Conservation (phyloP, 2,797 vertebrate genomes). For the Chaenodraco wilsoni region DNA sequence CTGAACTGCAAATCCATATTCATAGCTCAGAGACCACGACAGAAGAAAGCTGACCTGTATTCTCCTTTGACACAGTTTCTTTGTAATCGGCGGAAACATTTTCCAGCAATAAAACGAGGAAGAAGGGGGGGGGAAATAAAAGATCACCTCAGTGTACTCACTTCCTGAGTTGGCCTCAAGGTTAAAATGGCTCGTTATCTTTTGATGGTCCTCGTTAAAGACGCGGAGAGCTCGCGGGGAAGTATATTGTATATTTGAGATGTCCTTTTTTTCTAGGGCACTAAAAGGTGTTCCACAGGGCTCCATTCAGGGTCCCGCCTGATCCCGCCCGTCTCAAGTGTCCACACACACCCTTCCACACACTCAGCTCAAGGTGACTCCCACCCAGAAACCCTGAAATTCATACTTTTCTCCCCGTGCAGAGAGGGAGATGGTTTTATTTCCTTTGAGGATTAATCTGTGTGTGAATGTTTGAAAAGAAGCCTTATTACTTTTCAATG, state of each 20-base stretch:
- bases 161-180: constrained; percentile 60
- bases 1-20: constrained; percentile 27
- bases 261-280: constrained; percentile 2
- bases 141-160: constrained; percentile 48
- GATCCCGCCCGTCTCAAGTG: constrained; percentile 51
- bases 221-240: constrained; percentile 23
- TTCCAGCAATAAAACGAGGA: background rate
- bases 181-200: constrained; percentile 75
- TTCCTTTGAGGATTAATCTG: constrained; percentile 56
- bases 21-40: background rate
- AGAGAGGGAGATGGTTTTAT: constrained; percentile 46
- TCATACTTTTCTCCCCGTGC: constrained; percentile 46
- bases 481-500: constrained; percentile 66
- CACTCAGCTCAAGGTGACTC: constrained; percentile 74
- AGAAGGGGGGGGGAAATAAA: constrained; percentile 21
- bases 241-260: constrained; percentile 14
- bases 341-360: constrained; percentile 10
- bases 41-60: constrained; percentile 23
- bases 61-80: constrained; percentile 14
- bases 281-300: constrained; percentile 45
- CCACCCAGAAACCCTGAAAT: constrained; percentile 41
- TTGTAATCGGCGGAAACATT: constrained; percentile 33
- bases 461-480: constrained; percentile 57
- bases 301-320: constrained; percentile 37
- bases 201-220: constrained; percentile 67